These are phyloP conservation scores for Tiphia femorata DNA, from an alignment of 2,888 invertebrate genomes.

Conservation along the genomic window DNA sequence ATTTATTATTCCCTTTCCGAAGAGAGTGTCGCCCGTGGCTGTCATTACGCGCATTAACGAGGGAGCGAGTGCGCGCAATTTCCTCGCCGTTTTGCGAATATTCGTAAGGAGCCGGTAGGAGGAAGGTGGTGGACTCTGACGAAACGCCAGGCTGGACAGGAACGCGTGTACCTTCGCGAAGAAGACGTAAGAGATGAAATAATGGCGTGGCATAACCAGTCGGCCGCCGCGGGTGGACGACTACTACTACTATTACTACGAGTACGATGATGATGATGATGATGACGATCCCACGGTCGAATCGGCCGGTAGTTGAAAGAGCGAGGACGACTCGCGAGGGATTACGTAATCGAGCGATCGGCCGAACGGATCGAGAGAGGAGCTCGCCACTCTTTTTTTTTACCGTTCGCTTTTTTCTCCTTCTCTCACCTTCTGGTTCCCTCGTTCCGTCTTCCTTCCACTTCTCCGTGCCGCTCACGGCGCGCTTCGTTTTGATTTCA, in stretches of 20 bases:
- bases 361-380: too few relatives aligned
- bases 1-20: too few relatives aligned
- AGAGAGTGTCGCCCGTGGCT: constrained; percentile 38
- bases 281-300: constrained; percentile 36
- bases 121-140: neutral
- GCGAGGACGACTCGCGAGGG: too few relatives aligned
- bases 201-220: constrained; percentile 42
- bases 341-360: constrained; percentile 2
- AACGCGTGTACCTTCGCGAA: too few relatives aligned
- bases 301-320: too few relatives aligned
- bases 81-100: too few relatives aligned
- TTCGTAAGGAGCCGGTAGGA: too few relatives aligned
- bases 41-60: constrained; percentile 46
- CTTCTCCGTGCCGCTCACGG: constrained; percentile 2
- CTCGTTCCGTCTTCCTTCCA: neutral
- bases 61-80: too few relatives aligned
- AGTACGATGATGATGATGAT: neutral
- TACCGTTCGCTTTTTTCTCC: constrained; percentile 1
- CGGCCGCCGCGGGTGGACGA: constrained; percentile 7
- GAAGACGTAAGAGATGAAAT: constrained; percentile 44
- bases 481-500: constrained; percentile 60
- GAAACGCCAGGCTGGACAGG: too few relatives aligned
- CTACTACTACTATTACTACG: too few relatives aligned
- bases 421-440: neutral
- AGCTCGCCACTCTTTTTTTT: too few relatives aligned